Conservation (phyloP, 2,888 invertebrate genomes). For the Diplolepis rosae region DNA sequence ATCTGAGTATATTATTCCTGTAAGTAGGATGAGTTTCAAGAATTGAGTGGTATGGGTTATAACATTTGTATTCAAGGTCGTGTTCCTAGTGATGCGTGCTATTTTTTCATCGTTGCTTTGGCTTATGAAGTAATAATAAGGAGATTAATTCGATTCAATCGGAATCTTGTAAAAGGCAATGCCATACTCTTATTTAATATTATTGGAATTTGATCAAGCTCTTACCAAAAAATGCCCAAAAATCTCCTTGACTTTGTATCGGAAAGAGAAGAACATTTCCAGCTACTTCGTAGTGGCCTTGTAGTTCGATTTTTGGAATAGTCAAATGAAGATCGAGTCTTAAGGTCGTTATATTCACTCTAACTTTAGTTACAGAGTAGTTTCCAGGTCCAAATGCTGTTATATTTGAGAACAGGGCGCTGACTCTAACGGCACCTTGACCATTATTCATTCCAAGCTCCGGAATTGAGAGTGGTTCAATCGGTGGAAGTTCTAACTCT, state of each 20-base stretch:
- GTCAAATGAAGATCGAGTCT: constrained; percentile 67
- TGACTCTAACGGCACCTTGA: constrained; percentile 83
- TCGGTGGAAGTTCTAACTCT: constrained; percentile 83
- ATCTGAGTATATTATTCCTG: no score
- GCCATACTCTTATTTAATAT: background rate
- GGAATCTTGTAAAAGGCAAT: background rate
- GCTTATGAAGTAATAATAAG: no score
- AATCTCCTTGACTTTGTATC: constrained; percentile 85
- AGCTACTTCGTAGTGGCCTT: constrained; percentile 84
- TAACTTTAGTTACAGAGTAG: constrained; percentile 81
- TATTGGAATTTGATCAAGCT: constrained; percentile 49
- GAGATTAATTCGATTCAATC: no score
- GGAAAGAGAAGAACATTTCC: constrained; percentile 87
- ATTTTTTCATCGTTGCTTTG: no score
- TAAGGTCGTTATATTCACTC: constrained; percentile 61
- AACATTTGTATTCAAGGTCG: no score
- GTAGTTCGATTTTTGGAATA: constrained; percentile 83
- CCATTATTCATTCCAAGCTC: constrained; percentile 86
- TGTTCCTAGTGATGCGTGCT: no score
- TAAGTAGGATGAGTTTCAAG: no score
- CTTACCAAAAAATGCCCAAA: constrained; percentile 87
- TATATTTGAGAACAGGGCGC: constrained; percentile 84
- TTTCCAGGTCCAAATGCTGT: constrained; percentile 86
- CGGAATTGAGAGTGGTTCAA: constrained; percentile 84
- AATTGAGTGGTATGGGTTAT: no score